These are phyloP conservation scores for Zosterops pallidus DNA, from an alignment of 2,113 vertebrate genomes.

Conservation along the genomic window DNA sequence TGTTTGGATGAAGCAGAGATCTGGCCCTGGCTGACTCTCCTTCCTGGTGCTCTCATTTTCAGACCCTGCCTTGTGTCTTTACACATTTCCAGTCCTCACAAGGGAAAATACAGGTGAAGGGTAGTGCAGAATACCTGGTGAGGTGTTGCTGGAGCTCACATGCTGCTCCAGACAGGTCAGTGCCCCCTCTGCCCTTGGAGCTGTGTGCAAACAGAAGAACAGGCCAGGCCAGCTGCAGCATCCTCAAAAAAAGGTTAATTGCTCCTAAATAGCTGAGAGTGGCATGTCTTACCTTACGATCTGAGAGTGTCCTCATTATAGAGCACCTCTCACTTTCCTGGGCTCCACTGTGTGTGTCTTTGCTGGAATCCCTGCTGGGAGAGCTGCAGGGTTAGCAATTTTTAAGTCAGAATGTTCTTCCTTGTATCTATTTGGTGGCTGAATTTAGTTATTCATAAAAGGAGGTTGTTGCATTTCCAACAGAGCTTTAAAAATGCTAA, in stretches of 20 bases:
- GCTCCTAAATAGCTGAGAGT: background rate
- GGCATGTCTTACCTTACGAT: background rate
- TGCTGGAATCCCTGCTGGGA: conserved; percentile 32
- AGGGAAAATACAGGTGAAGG: background rate
- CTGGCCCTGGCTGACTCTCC: background rate
- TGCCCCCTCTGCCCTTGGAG: background rate
- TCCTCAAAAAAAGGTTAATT: conserved; percentile 32
- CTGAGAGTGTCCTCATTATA: background rate
- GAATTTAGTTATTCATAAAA: background rate
- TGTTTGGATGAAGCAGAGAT: background rate
- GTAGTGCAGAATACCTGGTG: background rate
- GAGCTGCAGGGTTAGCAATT: background rate
- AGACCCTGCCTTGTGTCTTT: background rate
- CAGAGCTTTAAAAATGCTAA: background rate
- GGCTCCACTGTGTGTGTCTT: background rate
- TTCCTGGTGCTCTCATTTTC: background rate
- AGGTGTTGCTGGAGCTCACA: background rate
- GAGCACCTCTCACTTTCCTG: background rate
- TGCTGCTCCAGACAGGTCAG: background rate
- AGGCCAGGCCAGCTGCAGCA: background rate
- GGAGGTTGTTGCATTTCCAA: background rate
- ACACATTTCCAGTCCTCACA: background rate
- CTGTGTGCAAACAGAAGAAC: background rate
- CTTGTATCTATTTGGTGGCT: background rate
- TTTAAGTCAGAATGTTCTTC: background rate